Conservation (phyloP, 1,140 invertebrate species). For the Drosophila tropicalis region DNA sequence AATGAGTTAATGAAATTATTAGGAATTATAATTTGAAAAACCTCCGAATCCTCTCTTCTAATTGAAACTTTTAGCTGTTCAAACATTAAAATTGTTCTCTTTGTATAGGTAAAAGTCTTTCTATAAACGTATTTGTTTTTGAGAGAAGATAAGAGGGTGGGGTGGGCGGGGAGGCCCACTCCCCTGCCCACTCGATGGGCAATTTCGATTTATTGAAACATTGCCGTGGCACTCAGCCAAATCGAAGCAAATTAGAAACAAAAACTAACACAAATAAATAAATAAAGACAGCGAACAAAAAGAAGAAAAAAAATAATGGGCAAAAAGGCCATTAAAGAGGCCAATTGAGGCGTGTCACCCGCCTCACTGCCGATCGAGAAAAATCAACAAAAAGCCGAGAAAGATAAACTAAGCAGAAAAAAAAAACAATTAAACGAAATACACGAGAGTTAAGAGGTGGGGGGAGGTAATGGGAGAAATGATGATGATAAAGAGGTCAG, state of each 20-base stretch:
- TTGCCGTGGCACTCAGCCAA: slow-evolving; percentile 64
- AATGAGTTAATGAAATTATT: too few species aligned
- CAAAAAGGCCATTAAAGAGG: slow-evolving; percentile 47
- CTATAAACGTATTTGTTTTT: neutral
- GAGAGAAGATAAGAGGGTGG: neutral
- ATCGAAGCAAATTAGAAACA: slow-evolving; percentile 68
- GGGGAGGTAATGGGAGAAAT: neutral
- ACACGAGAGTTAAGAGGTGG: slow-evolving; percentile 17
- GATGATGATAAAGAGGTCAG: slow-evolving; percentile 60
- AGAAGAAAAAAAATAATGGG: slow-evolving; percentile 33
- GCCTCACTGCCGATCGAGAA: slow-evolving; percentile 19
- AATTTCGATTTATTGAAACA: slow-evolving; percentile 77
- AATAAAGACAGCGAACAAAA: slow-evolving; percentile 33
- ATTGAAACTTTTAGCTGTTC: too few species aligned
- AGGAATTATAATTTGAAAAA: too few species aligned
- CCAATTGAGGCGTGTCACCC: slow-evolving; percentile 19
- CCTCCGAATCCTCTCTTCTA: too few species aligned
- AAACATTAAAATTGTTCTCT: too few species aligned
- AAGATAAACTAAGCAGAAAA: slow-evolving; percentile 43
- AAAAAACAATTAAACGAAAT: slow-evolving; percentile 34
- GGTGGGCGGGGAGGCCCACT: too few species aligned
- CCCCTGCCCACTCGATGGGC: slow-evolving; percentile 44
- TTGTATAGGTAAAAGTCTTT: too few species aligned
- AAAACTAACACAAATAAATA: slow-evolving; percentile 43
- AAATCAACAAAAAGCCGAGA: slow-evolving; percentile 31